Evolutionary conservation across 2,113 vertebrate genomes (phyloP).

Genomic region (Actenoides lindsayi): DNA sequence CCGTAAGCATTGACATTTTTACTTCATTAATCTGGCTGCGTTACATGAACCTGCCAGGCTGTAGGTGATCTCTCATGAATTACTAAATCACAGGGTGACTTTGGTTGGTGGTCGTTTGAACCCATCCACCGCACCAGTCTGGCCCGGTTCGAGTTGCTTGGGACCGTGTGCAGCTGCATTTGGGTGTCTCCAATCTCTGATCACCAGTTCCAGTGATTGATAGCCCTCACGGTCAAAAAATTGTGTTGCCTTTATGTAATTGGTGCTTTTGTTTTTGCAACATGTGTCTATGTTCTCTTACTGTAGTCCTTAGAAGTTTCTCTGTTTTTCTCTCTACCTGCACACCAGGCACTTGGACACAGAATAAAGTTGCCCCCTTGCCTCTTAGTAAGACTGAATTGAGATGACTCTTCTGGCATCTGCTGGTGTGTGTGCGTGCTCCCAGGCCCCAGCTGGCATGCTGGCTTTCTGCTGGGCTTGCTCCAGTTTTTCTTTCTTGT

Average conservation of each 20-base stretch:
- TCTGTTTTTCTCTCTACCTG: neutral
- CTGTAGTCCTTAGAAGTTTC: neutral
- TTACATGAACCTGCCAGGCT: neutral
- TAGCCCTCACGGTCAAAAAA: neutral
- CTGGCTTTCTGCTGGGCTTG: neutral
- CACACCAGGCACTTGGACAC: neutral
- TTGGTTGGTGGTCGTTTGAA: fast-evolving
- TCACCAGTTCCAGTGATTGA: fast-evolving
- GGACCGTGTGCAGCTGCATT: fast-evolving
- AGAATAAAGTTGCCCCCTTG: neutral
- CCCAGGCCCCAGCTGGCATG: fast-evolving
- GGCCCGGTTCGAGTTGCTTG: neutral
- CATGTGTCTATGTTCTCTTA: neutral
- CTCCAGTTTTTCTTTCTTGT: neutral
- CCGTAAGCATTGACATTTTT: fast-evolving
- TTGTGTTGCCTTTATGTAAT: fast-evolving
- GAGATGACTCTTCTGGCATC: neutral
- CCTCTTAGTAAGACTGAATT: neutral
- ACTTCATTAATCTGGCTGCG: neutral
- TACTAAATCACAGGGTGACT: neutral
- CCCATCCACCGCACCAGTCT: fast-evolving
- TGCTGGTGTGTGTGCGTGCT: neutral
- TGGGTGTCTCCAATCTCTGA: neutral
- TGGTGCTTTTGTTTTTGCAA: fast-evolving
- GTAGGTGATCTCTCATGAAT: neutral